A percentile compares a stretch with the other conserved stretches of the same genome.
These are phyloP conservation scores for Alsophila aescularia DNA, from an alignment of 2,888 invertebrate species.

Conservation along the genomic window DNA sequence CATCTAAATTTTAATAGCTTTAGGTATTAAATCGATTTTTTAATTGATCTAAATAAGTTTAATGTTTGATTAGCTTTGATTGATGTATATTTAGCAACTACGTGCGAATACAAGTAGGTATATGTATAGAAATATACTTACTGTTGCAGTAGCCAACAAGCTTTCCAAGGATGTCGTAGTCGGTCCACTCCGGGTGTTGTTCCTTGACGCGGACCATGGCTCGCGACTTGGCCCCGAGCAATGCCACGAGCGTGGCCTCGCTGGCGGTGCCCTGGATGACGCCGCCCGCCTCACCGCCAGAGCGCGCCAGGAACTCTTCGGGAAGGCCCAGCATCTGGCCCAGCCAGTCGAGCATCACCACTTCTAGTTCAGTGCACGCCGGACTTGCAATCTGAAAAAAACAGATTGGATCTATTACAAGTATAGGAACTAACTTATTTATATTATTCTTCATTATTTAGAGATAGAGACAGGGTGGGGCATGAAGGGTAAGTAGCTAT, in stretches of 20 bases:
- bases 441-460: too few relatives aligned
- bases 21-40: too few relatives aligned
- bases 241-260: slow-evolving; percentile 96
- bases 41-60: too few relatives aligned
- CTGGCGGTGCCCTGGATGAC: slow-evolving; percentile 97
- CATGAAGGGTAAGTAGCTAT: too few relatives aligned
- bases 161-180: slow-evolving; percentile 89
- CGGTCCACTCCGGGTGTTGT: slow-evolving; percentile 90
- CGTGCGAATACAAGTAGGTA: too few relatives aligned
- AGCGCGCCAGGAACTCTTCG: slow-evolving; percentile 91
- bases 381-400: slow-evolving; percentile 93
- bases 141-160: slow-evolving; percentile 95
- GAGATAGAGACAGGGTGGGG: too few relatives aligned
- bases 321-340: slow-evolving; percentile 96
- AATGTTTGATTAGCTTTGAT: too few relatives aligned
- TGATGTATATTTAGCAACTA: too few relatives aligned
- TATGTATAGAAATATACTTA: slow-evolving; percentile 64
- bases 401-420: not conserved
- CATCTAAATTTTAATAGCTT: too few relatives aligned
- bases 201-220: slow-evolving; percentile 87
- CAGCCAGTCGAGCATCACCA: slow-evolving; percentile 97
- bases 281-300: slow-evolving; percentile 94
- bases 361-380: slow-evolving; percentile 97
- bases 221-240: slow-evolving; percentile 94
- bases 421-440: not conserved